Percentiles rank a stretch among this genome's conserved stretches.
Conservation (phyloP, 92 coral and sea anemone species). For the Diadumene lineata region DNA sequence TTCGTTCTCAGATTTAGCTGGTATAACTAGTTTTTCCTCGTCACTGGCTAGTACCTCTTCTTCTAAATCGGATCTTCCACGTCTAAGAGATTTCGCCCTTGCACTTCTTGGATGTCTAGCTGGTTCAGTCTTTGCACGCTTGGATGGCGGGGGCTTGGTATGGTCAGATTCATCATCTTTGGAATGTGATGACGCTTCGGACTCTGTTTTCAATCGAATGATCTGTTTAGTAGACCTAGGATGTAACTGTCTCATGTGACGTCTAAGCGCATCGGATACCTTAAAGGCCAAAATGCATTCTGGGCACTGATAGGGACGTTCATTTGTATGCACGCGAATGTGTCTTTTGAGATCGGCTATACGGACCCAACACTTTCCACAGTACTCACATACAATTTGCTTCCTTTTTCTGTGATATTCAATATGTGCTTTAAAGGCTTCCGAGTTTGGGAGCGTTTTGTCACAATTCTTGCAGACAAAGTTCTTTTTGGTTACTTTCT, state of each 20-base stretch:
- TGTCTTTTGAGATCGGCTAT: constrained; percentile 37
- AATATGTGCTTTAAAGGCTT: constrained; percentile 24
- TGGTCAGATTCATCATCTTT: no score
- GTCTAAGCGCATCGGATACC: constrained; percentile 40
- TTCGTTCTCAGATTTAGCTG: no score
- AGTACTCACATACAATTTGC: constrained; percentile 33
- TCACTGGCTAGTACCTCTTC: no score
- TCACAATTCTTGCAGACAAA: constrained; percentile 23
- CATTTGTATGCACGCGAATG: constrained; percentile 41
- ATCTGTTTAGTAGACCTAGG: constrained; percentile 36
- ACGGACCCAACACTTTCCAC: constrained; percentile 45
- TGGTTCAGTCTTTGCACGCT: no score
- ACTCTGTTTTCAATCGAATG: constrained; percentile 6
- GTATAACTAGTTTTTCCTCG: no score
- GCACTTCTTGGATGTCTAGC: no score
- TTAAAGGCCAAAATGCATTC: constrained; percentile 41
- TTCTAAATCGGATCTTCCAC: no score
- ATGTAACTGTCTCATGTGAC: constrained; percentile 39
- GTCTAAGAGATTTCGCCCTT: no score
- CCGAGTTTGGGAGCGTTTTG: constrained; percentile 16
- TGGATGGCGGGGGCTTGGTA: no score
- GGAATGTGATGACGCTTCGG: no score
- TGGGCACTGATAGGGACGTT: constrained; percentile 40
- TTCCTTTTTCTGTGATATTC: constrained; percentile 11
- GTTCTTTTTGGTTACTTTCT: constrained; percentile 3